A percentile compares a stretch with the other conserved stretches of the same genome.
Evolutionary conservation across 2,888 invertebrate species (phyloP).

Genomic region (Chrysotoxum bicinctum): DNA sequence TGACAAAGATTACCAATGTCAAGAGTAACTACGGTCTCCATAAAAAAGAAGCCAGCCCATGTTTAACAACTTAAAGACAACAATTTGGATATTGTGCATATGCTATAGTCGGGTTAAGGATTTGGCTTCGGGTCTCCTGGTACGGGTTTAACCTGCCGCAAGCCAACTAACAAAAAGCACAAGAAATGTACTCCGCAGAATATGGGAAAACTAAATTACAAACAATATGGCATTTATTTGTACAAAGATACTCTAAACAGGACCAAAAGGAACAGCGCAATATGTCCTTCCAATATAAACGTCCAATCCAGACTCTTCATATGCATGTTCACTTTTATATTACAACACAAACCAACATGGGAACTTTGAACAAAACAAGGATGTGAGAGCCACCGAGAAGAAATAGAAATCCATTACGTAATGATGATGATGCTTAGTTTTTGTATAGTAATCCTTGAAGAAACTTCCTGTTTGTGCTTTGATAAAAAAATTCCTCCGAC

Average conservation of each 20-base stretch:
- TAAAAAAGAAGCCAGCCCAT: conserved; percentile 43
- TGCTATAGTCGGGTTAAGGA: background rate
- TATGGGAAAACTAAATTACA: conserved; percentile 66
- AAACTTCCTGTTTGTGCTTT: conserved; percentile 71
- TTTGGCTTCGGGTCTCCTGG: background rate
- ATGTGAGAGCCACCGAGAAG: conserved; percentile 27
- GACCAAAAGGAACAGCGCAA: conserved; percentile 28
- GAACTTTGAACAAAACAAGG: conserved; percentile 5
- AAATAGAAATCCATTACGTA: conserved; percentile 67
- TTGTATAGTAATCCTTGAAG: conserved; percentile 64
- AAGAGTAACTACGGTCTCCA: conserved; percentile 55
- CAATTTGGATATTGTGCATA: conserved; percentile 54
- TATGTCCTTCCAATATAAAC: conserved; percentile 58
- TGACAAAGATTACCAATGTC: conserved; percentile 72
- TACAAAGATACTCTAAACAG: conserved; percentile 10
- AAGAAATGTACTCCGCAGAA: conserved; percentile 57
- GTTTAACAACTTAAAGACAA: conserved; percentile 69
- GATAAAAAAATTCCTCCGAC: conserved; percentile 46
- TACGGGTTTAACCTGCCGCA: conserved; percentile 24
- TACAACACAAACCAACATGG: conserved; percentile 2
- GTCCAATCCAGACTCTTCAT: conserved; percentile 47
- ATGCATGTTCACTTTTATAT: conserved; percentile 39
- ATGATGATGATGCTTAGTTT: conserved; percentile 70
- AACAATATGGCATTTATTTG: conserved; percentile 51
- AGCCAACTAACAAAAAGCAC: conserved; percentile 49